Conservation (phyloP, 64 coral and sea anemone genomes). For the Montipora foliosa region DNA sequence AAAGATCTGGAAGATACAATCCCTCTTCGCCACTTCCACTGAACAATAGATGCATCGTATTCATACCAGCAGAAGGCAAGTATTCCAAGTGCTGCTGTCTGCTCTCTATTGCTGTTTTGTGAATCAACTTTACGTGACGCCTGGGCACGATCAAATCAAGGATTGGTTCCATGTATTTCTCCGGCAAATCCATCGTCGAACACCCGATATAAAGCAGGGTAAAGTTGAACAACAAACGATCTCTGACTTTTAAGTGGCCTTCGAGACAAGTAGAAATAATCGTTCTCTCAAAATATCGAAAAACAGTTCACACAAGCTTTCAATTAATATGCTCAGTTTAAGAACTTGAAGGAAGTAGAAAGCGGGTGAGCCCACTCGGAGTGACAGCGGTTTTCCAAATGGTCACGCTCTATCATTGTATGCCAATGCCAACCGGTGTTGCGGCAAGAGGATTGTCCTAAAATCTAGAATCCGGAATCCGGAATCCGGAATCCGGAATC, state of each 20-base stretch:
- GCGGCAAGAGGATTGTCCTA: not conserved
- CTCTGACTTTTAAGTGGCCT: not conserved
- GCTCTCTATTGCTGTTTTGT: not conserved
- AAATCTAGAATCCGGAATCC: too few species aligned
- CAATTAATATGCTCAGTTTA: too few species aligned
- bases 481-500: too few species aligned
- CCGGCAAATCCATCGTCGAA: not conserved
- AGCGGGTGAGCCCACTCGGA: too few species aligned
- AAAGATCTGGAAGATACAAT: constrained; percentile 21
- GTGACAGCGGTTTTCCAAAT: too few species aligned
- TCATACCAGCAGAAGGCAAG: not conserved
- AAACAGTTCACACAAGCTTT: too few species aligned
- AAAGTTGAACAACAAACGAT: constrained; percentile 9
- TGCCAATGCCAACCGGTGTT: constrained; percentile 1
- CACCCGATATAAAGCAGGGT: not conserved
- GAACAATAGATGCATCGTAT: constrained; percentile 17
- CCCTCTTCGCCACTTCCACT: constrained; percentile 16
- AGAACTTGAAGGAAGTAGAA: too few species aligned
- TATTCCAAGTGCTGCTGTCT: constrained; percentile 2
- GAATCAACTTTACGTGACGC: not conserved
- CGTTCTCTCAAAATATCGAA: too few species aligned
- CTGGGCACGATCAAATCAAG: not conserved
- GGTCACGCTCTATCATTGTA: not conserved
- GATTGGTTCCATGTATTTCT: constrained; percentile 30
- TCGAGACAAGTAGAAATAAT: too few species aligned